phyloP scores from a whole-genome alignment of 2,113 vertebrate species.

The Antechinus flavipes region DNA sequence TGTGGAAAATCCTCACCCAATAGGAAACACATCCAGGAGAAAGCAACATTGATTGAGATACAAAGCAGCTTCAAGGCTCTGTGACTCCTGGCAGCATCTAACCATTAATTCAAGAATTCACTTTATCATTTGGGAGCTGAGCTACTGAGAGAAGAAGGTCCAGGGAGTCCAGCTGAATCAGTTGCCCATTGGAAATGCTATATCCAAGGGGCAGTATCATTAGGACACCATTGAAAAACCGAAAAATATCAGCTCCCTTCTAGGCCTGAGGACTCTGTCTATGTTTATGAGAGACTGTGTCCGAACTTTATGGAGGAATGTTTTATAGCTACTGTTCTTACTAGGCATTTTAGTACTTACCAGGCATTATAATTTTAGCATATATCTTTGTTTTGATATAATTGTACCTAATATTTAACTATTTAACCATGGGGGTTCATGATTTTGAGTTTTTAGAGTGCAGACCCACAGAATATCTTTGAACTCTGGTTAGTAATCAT shows the following conservation, averaged over 20 bases:
- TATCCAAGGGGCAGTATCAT: not conserved
- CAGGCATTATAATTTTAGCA: not conserved
- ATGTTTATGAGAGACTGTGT: not conserved
- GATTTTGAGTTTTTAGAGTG: not conserved
- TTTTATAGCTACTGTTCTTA: not conserved
- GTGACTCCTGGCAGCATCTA: not conserved
- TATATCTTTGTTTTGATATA: not conserved
- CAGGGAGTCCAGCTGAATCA: not conserved
- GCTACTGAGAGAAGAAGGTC: not conserved
- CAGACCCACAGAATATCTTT: not conserved
- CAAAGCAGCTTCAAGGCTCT: not conserved
- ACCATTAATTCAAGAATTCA: not conserved
- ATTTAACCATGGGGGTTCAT: not conserved
- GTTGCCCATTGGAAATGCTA: not conserved
- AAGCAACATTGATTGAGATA: not conserved
- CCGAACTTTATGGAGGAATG: not conserved
- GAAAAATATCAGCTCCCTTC: not conserved
- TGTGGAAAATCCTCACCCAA: not conserved
- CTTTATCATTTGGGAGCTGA: not conserved
- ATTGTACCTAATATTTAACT: not conserved
- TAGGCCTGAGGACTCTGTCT: not conserved
- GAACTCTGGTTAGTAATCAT: not conserved
- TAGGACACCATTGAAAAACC: not conserved
- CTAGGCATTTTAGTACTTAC: not conserved
- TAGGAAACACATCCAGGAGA: not conserved